Percentiles rank a stretch among this genome's conserved stretches.
These are phyloP conservation scores for Ceuthmochares aereus DNA, from an alignment of 2,113 vertebrate genomes.

Conservation along the genomic window DNA sequence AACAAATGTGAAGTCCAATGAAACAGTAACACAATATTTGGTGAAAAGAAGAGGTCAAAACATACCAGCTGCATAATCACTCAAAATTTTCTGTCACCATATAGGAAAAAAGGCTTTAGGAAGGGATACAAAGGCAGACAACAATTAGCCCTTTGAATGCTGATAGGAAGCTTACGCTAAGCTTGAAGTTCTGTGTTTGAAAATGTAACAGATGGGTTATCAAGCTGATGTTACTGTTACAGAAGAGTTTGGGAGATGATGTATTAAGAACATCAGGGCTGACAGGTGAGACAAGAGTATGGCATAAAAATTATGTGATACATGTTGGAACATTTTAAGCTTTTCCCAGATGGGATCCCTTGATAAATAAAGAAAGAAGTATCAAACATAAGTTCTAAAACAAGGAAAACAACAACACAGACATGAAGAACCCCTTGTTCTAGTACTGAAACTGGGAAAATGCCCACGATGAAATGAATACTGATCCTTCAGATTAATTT, in stretches of 20 bases:
- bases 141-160: not conserved
- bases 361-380: not conserved
- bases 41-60: slow-evolving; percentile 24
- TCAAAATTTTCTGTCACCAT: not conserved
- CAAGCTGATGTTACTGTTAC: not conserved
- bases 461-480: not conserved
- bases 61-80: not conserved
- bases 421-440: not conserved
- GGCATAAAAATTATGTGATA: not conserved
- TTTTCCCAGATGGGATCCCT: not conserved
- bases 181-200: not conserved
- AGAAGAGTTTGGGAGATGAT: not conserved
- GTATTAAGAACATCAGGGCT: not conserved
- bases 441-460: not conserved
- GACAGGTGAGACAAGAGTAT: not conserved
- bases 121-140: not conserved
- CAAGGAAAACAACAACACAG: not conserved
- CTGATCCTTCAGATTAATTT: not conserved
- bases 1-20: not conserved
- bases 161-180: not conserved
- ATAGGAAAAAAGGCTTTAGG: not conserved
- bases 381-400: not conserved
- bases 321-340: not conserved
- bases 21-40: not conserved
- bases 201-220: not conserved